phyloP scores from a whole-genome alignment of 2,113 vertebrate species.

The Cacatua alba region DNA sequence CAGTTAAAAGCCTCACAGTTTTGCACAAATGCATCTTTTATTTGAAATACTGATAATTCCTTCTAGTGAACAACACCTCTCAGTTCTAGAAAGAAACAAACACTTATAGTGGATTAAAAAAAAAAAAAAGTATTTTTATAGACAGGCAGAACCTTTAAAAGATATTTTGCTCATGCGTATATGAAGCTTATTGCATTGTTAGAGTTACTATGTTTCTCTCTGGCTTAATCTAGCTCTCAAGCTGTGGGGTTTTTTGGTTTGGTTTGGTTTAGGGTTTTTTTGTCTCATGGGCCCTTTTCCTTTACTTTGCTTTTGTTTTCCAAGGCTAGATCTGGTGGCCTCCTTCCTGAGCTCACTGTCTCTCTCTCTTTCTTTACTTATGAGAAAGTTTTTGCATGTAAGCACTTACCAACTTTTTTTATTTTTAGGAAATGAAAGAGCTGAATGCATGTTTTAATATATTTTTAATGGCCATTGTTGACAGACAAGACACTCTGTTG shows the following conservation, averaged over 20 bases:
- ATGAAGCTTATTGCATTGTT: slow-evolving; percentile 22
- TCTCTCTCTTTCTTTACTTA: slow-evolving; percentile 40
- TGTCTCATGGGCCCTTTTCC: slow-evolving; percentile 20
- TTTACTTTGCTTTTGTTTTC: slow-evolving; percentile 66
- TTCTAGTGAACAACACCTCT: not conserved
- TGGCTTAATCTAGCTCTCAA: slow-evolving; percentile 14
- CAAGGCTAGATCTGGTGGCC: slow-evolving; percentile 40
- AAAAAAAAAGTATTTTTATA: not conserved
- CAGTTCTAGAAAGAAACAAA: not conserved
- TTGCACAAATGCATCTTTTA: not conserved
- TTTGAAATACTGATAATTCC: not conserved
- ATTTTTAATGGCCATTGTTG: slow-evolving; percentile 73
- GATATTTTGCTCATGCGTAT: not conserved
- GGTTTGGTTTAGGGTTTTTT: not conserved
- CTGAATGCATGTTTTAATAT: slow-evolving; percentile 68
- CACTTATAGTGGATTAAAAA: not conserved
- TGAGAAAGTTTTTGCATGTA: slow-evolving; percentile 60
- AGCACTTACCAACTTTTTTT: slow-evolving; percentile 62
- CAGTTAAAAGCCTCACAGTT: not conserved
- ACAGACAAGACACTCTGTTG: slow-evolving; percentile 65
- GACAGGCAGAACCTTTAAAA: slow-evolving; percentile 33
- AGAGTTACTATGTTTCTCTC: slow-evolving; percentile 55
- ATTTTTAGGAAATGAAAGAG: slow-evolving; percentile 71
- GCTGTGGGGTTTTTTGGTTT: not conserved
- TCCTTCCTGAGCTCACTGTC: slow-evolving; percentile 24